Conservation (phyloP, 2,113 vertebrate genomes). For the Casuarius casuarius region DNA sequence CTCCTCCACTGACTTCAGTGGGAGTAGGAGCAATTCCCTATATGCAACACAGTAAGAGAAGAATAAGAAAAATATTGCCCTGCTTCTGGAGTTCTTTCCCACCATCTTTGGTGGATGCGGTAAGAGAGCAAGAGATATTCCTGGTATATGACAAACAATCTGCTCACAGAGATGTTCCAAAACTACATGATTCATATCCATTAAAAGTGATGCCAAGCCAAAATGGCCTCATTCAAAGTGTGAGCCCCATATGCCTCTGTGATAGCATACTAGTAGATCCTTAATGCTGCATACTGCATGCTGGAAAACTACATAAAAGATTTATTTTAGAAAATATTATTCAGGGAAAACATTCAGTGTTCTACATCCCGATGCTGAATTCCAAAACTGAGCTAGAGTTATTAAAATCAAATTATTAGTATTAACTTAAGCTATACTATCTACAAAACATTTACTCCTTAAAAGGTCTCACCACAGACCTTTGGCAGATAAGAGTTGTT, state of each 20-base stretch:
- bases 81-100: background rate
- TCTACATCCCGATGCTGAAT: conserved; percentile 7
- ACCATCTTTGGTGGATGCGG: background rate
- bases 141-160: background rate
- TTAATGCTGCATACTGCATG: background rate
- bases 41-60: background rate
- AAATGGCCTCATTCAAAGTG: background rate
- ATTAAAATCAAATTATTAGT: background rate
- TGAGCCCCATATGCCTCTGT: background rate
- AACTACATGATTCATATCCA: background rate
- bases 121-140: background rate
- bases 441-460: background rate
- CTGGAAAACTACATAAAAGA: background rate
- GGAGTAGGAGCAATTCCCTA: background rate
- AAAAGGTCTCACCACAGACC: background rate
- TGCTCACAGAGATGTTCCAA: background rate
- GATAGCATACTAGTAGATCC: background rate
- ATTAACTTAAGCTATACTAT: background rate
- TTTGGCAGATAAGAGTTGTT: background rate
- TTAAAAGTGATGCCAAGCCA: background rate
- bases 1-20: background rate
- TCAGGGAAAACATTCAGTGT: background rate
- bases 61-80: background rate
- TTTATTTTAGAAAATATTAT: conserved; percentile 1
- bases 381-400: background rate